These are phyloP conservation scores for Galago senegalensis DNA, from an alignment of 2,797 vertebrate genomes.

Conservation along the genomic window DNA sequence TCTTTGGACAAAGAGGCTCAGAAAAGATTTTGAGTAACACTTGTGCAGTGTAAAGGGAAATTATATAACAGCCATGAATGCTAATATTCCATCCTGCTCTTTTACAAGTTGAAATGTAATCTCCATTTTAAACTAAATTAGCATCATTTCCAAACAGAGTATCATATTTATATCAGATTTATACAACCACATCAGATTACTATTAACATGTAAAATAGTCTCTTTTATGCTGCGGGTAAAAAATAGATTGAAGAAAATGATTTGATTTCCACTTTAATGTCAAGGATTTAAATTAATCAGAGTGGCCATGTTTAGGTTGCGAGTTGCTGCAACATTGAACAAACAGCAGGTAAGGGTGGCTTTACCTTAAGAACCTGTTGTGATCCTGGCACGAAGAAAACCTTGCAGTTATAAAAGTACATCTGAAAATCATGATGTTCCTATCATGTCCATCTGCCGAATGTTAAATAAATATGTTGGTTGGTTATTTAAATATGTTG, in stretches of 20 bases:
- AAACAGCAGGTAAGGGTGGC: conserved; percentile 70
- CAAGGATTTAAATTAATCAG: conserved; percentile 72
- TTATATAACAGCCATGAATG: conserved; percentile 77
- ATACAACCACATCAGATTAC: conserved; percentile 84
- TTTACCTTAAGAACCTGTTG: conserved; percentile 89
- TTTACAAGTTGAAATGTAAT: conserved; percentile 86
- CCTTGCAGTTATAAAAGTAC: conserved; percentile 93
- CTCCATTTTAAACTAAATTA: conserved; percentile 83
- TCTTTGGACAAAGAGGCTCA: conserved; percentile 82
- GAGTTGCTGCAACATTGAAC: neutral
- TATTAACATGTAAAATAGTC: conserved; percentile 85
- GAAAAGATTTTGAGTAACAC: conserved; percentile 80
- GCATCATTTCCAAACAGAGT: conserved; percentile 85
- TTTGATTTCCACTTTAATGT: conserved; percentile 77
- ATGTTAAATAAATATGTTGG: conserved; percentile 93
- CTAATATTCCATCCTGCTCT: conserved; percentile 78
- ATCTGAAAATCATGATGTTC: conserved; percentile 97
- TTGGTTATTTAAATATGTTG: conserved; percentile 91
- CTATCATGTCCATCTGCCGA: conserved; percentile 97
- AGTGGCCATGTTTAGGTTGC: conserved; percentile 74
- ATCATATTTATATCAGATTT: conserved; percentile 86
- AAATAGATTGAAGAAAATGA: conserved; percentile 79
- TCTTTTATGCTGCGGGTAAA: conserved; percentile 76
- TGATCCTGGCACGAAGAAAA: conserved; percentile 90
- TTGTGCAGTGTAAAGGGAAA: conserved; percentile 79